Percentiles rank a stretch among this genome's conserved stretches.
Evolutionary conservation across 64 coral and sea anemone species (phyloP).

Genomic region (Porites lutea): DNA sequence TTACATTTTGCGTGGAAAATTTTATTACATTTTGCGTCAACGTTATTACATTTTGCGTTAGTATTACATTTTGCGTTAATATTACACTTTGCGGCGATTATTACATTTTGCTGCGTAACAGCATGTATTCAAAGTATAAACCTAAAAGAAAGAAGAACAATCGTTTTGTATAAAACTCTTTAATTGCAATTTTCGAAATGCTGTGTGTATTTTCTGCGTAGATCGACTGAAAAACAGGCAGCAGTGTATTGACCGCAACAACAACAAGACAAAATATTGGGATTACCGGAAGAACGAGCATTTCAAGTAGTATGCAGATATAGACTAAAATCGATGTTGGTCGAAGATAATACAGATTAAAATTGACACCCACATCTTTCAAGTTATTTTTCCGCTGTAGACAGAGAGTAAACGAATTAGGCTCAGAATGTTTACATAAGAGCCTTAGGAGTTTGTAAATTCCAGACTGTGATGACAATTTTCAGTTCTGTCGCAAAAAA

Average conservation of each 20-base stretch:
- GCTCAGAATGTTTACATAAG: not conserved
- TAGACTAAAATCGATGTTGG: not conserved
- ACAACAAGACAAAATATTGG: not conserved
- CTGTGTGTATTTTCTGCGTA: not conserved
- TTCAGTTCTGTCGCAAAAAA: too few relatives aligned
- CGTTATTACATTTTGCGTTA: too few relatives aligned
- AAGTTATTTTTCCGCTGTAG: not conserved
- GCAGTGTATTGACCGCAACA: not conserved
- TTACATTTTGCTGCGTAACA: too few relatives aligned
- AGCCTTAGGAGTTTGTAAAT: too few relatives aligned
- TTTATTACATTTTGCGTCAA: too few relatives aligned
- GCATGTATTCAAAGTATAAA: too few relatives aligned
- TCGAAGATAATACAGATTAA: not conserved
- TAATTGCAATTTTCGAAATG: not conserved
- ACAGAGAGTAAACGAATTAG: not conserved
- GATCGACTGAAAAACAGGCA: not conserved
- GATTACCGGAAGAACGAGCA: conserved; percentile 25
- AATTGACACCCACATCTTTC: not conserved
- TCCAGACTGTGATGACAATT: too few relatives aligned
- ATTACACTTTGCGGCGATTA: too few relatives aligned
- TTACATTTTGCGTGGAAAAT: too few relatives aligned
- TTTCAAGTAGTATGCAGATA: conserved; percentile 1
- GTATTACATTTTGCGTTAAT: too few relatives aligned
- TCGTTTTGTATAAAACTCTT: too few relatives aligned
- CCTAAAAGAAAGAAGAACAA: too few relatives aligned